Evolutionary conservation across 1,140 invertebrate genomes (phyloP).

Genomic region (Tetraneura akinire): DNA sequence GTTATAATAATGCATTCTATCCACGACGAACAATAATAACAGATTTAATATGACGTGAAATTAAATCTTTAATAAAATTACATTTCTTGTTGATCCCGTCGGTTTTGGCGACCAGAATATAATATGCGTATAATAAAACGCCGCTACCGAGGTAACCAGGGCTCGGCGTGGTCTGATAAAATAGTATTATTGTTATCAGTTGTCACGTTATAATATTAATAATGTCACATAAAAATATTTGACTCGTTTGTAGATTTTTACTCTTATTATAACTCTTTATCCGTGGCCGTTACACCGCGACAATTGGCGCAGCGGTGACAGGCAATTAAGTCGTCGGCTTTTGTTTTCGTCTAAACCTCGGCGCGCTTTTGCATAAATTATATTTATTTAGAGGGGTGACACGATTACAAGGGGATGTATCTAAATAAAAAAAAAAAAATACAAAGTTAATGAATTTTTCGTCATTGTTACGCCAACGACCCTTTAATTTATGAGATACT

Average conservation of each 20-base stretch:
- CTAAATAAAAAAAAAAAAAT: no score
- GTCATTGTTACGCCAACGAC: no score
- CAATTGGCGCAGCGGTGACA: not conserved
- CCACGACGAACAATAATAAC: not conserved
- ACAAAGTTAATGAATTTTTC: no score
- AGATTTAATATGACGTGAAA: not conserved
- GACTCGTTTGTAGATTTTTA: not conserved
- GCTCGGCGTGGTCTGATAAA: not conserved
- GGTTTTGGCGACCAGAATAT: not conserved
- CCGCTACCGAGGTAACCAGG: not conserved
- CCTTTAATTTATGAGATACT: no score
- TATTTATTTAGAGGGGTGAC: no score
- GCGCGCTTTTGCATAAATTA: no score
- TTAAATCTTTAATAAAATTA: not conserved
- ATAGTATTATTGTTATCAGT: not conserved
- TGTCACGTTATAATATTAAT: no score
- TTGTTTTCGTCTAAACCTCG: not conserved
- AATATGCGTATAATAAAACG: no score
- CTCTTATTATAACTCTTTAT: no score
- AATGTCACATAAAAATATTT: no score
- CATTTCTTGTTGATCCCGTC: not conserved
- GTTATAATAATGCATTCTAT: not conserved
- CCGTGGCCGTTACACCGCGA: not conserved
- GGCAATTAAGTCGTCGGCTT: conserved; percentile 12
- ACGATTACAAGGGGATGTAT: no score